Evolutionary conservation across 2,797 vertebrate genomes (phyloP), one percentile per base, ranked within the genome.

Genomic region (Micromesistius poutassou): DNA sequence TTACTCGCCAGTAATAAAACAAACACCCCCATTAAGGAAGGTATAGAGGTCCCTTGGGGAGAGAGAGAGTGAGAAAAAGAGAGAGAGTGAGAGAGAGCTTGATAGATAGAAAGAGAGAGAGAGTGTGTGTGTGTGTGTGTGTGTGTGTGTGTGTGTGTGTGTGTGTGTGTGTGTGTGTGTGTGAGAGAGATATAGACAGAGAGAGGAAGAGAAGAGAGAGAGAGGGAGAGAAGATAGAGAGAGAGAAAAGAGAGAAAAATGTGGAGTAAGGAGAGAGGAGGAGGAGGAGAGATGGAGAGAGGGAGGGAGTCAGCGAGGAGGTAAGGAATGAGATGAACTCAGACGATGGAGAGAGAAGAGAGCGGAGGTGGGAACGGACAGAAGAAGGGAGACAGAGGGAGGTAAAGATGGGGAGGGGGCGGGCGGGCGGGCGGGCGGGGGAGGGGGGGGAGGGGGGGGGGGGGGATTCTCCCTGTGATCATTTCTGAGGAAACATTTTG

Each of bases 1-100:
- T 80, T 83, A 78, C 74, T 85, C 36, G 71, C 74, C 79, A 12
- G 1, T 8, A 74, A 74, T 62, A 71, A 76, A 76, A 77, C 42
- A 5, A 82, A 83, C 82, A 80, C 80, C 78, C 80, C 81, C 28
- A 46, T 83, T 77, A 84, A 89, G 84, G 83, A 82, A 88, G 85
- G 85, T 87, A 55, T 82, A 82, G 85, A 77, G 79, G 81, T 81
- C 76, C 82, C 81, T 77, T 79, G 73, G 74, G 85, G 78, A 78
- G 80, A 85, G 46, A 74, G 30, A 38, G 78, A 25, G 77, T 77
- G 78, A 81, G 71, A 19, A 1, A 36, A 8, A 30, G 77, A 71
- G 85, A 82, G 73, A 25, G 71, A 70, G 74, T 74, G 77, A 74
- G 78, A 80, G 71, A 79, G 76, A 70, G 14, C 33, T 1, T 10